These are phyloP conservation scores for Sebastes miniatus DNA, from an alignment of 2,797 vertebrate species.

Conservation along the genomic window DNA sequence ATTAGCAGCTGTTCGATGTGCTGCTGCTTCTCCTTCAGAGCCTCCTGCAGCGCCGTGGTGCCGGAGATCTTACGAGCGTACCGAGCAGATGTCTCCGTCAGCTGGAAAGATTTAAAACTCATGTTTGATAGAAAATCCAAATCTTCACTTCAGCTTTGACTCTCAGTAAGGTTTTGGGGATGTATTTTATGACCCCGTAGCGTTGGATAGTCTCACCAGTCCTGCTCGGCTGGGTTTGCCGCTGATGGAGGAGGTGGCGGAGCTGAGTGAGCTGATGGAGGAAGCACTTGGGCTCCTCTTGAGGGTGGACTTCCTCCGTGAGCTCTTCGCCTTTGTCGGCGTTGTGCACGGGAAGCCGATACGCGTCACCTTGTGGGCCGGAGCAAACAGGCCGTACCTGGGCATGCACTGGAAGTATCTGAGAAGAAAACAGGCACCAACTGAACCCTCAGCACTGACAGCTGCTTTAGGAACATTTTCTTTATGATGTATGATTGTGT, in stretches of 20 bases:
- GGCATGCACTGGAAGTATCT: conserved; percentile 97
- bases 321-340: conserved; percentile 89
- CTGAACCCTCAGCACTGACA: conserved; percentile 9
- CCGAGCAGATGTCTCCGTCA: conserved; percentile 96
- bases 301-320: conserved; percentile 84
- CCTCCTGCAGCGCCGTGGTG: conserved; percentile 96
- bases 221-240: conserved; percentile 96
- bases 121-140: neutral
- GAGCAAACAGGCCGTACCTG: conserved; percentile 94
- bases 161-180: neutral
- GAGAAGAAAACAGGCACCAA: neutral
- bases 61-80: conserved; percentile 97
- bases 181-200: neutral
- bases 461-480: conserved; percentile 12
- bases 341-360: conserved; percentile 98
- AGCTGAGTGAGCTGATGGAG: conserved; percentile 96
- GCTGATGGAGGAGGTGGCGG: conserved; percentile 93
- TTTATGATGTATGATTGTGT: conserved; percentile 67
- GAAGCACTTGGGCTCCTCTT: conserved; percentile 95
- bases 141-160: neutral
- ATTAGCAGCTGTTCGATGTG: conserved; percentile 97
- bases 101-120: conserved; percentile 69
- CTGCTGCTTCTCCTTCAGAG: conserved; percentile 98
- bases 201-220: conserved; percentile 83
- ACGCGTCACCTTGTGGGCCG: conserved; percentile 96